phyloP scores from a whole-genome alignment of 2,888 invertebrate genomes.

The Tetropium fuscum region DNA sequence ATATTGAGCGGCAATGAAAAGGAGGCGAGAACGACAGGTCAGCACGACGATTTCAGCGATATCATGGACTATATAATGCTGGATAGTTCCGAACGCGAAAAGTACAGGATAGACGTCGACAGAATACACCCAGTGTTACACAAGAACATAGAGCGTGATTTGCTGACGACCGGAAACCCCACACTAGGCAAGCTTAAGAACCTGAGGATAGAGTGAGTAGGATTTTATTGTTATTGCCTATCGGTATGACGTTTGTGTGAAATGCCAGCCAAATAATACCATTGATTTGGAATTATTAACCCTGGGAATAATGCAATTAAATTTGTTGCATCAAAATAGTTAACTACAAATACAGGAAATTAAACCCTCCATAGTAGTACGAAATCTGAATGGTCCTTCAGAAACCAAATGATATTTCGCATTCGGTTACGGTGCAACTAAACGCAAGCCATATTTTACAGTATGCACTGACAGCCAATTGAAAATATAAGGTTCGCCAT shows the following conservation, averaged over 20 bases:
- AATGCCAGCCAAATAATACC: no score
- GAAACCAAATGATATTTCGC: not conserved
- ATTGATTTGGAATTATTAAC: no score
- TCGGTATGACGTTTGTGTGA: no score
- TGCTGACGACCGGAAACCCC: slow-evolving; percentile 70
- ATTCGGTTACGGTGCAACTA: not conserved
- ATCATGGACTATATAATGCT: slow-evolving; percentile 69
- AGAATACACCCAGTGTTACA: slow-evolving; percentile 67
- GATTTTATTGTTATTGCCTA: slow-evolving; percentile 25
- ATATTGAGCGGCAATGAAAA: slow-evolving; percentile 35
- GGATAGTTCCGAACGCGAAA: slow-evolving; percentile 68
- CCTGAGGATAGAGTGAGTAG: slow-evolving; percentile 65
- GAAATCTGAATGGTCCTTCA: not conserved
- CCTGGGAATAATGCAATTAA: no score
- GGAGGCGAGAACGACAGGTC: slow-evolving; percentile 50
- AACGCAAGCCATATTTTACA: not conserved
- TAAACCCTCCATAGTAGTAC: not conserved
- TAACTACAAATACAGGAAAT: not conserved
- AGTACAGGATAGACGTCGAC: slow-evolving; percentile 67
- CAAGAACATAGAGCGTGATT: slow-evolving; percentile 69
- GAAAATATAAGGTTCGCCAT: no score
- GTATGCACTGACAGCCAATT: not conserved
- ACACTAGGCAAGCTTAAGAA: slow-evolving; percentile 78
- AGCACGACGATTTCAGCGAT: slow-evolving; percentile 74
- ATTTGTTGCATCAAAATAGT: no score